Base-by-base conservation (phyloP, 2,113 vertebrate species). In the Natator depressus region DNA sequence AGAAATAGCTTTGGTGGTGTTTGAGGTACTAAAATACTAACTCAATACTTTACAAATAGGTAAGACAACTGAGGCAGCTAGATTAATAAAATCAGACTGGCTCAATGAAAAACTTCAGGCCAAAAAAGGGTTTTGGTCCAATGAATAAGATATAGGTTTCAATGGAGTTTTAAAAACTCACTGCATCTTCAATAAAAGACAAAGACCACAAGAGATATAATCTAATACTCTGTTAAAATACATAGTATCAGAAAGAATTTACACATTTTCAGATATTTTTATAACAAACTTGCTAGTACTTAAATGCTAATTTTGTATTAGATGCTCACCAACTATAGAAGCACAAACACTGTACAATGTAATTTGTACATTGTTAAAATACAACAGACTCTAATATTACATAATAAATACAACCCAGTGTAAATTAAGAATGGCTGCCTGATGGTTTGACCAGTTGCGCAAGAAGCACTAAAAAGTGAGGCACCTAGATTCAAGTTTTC, bases 1-100 rank as follows among this genome's bases (percentile, higher is more conserved):
- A 91, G 82, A 90, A 84, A 3, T 13, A 91, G 19, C 24, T 81
- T 47, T 92, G 46, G 29, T 82, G 47, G 46, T 86, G 47, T 65
- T n/a, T 53, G 92, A 95, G 85, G 81, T 79, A 87, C 83, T 93
- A 51, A 89, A 93, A 93, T 65, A 84, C 65, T 88, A 87, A 85
- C 31, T 5, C 14, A 95, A 79, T 25, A n/a, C 5, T 91, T 96
- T 10, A 72, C 10, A 82, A 5, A 72, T 13, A 80, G 49, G 57
- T 91, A 88, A 89, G 38, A 54, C 65, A 65, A n/a, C 46, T 13
- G 84, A 86, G 8, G 14, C 49, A 93, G 78, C 29, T 9, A n/a
- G 29, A 10, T 16, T 88, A 54, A 87, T 88, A 96, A 89, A 92
- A 92, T 53, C 84, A 80, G 25, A 62, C 25, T 72, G 55, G n/a